phyloP scores from a whole-genome alignment of 2,888 invertebrate genomes.

The Endomychus coccineus region DNA sequence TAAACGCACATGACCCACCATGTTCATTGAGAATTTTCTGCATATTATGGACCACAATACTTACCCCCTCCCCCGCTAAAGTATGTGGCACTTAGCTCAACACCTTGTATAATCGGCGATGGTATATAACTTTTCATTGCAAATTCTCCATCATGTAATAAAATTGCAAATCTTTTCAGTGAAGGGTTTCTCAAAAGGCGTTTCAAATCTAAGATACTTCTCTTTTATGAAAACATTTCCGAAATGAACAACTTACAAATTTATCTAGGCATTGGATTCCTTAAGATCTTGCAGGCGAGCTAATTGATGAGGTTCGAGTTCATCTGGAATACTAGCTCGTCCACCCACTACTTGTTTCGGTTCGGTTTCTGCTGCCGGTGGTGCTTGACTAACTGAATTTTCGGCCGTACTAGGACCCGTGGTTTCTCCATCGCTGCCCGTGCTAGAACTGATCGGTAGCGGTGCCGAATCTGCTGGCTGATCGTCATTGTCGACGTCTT shows the following conservation, averaged over 20 bases:
- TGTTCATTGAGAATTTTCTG: too few species aligned
- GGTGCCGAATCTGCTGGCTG: conserved; percentile 51
- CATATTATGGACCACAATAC: too few species aligned
- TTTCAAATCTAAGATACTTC: too few species aligned
- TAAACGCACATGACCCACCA: too few species aligned
- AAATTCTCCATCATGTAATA: too few species aligned
- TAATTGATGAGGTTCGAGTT: conserved; percentile 80
- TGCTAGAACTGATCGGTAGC: conserved; percentile 56
- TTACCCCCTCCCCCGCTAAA: too few species aligned
- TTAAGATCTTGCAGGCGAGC: conserved; percentile 82
- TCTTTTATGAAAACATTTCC: conserved; percentile 16
- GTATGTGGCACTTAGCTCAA: too few species aligned
- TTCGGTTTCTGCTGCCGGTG: conserved; percentile 35
- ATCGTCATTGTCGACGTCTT: conserved; percentile 10
- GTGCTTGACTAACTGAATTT: conserved; percentile 52
- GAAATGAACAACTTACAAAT: conserved; percentile 23
- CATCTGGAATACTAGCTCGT: conserved; percentile 79
- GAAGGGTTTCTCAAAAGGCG: too few species aligned
- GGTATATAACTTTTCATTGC: too few species aligned
- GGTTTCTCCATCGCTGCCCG: conserved; percentile 59
- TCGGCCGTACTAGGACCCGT: conserved; percentile 57
- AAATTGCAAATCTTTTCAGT: too few species aligned
- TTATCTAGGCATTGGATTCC: conserved; percentile 78
- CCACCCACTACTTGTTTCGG: conserved; percentile 70
- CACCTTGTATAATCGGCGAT: too few species aligned